Base-by-base conservation (phyloP, 2,888 invertebrate genomes). In the Heliconius sara region DNA sequence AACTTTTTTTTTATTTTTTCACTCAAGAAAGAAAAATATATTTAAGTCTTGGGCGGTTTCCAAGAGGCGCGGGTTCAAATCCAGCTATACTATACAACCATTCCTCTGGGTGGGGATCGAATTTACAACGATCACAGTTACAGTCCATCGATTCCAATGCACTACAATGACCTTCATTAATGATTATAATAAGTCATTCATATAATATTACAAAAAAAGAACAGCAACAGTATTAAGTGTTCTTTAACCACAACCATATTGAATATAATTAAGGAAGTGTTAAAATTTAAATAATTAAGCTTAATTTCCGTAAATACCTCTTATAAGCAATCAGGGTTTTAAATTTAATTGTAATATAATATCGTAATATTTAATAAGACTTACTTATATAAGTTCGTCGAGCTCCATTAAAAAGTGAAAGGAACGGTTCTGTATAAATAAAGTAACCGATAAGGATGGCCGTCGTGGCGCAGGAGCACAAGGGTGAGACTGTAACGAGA, bases 311-410 rank as follows among this genome's bases (percentile, higher is more conserved):
- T 70, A 43, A 25, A n/a, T 7, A 47, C 7, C 43, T 47, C 47
- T 47, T 70, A 25, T 43, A 70, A 47, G 25, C 25, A 43, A 68
- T 43, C 43, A 68, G n/a, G 25, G 43, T 68, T 68, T 68, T 68
- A 25, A 27, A n/a, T 68, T 43, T 39, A 43, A 68, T 43, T 43
- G 10, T 43, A 70, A 43, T 68, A 10, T 25, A 6, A 70, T 70
- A 70, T 25, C 22, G 34, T 39, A 39, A 39, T 34, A 10, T 25
- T 70, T 25, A 43, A 70, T 27, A 70, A 43, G 43, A 16, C 43
- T 25, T 43, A n/a, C n/a, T 70, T 70, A 25, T 43, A n/a, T 2
- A 68, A 68, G 43, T 70, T 43, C 25, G 25, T 70, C 47, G 70
- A 70, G 7, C 25, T 7, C 7, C 3, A 1, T 16, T 27, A 47